A percentile compares a stretch with the other conserved stretches of the same genome.
Conservation (phyloP, 2,797 vertebrate genomes). For the Acanthurus tractus region DNA sequence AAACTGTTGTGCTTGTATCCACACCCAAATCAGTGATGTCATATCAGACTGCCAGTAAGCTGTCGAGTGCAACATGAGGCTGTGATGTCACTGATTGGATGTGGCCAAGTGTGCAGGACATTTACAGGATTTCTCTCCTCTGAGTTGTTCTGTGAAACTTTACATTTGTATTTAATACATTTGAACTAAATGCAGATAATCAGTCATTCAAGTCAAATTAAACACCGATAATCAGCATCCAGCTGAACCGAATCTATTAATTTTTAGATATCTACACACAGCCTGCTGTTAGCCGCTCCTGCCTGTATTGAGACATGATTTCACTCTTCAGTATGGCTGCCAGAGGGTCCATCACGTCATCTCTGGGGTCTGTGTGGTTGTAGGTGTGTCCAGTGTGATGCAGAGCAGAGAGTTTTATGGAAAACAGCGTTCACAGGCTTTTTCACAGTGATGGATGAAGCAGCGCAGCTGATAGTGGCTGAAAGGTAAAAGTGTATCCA, state of each 20-base stretch:
- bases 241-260: neutral
- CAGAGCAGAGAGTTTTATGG: conserved; percentile 13
- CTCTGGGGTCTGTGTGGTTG: neutral
- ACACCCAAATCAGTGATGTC: too few relatives aligned
- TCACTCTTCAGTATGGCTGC: neutral
- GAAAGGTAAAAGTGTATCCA: conserved; percentile 69
- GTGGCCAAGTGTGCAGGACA: too few relatives aligned
- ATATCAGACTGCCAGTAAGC: too few relatives aligned
- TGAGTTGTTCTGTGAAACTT: too few relatives aligned
- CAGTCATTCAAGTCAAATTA: too few relatives aligned
- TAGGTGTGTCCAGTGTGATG: too few relatives aligned
- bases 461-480: conserved; percentile 44
- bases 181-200: too few relatives aligned
- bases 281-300: neutral
- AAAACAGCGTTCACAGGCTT: conserved; percentile 22
- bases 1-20: neutral
- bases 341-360: neutral
- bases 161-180: too few relatives aligned
- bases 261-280: neutral
- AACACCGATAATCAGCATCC: too few relatives aligned
- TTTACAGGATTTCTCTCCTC: too few relatives aligned
- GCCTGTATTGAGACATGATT: neutral
- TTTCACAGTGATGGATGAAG: conserved; percentile 62
- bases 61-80: too few relatives aligned
- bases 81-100: neutral